These are phyloP conservation scores for Megalurothrips usitatus DNA, from an alignment of 2,888 invertebrate genomes.

Conservation along the genomic window DNA sequence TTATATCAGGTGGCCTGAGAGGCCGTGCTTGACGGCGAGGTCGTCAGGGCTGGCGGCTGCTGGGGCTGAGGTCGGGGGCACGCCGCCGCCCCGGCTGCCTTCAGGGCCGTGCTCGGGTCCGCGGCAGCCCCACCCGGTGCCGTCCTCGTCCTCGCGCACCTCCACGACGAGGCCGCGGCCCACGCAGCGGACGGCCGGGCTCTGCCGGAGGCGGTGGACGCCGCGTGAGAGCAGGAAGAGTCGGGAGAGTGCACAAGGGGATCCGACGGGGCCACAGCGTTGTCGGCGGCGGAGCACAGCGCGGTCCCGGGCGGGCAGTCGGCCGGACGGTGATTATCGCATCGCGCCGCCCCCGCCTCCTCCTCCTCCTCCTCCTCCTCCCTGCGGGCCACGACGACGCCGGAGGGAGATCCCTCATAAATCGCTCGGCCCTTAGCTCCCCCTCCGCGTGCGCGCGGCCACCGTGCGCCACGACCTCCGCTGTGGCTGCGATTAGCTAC, in stretches of 20 bases:
- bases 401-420: neutral
- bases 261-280: no score
- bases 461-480: neutral
- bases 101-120: no score
- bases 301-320: no score
- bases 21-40: neutral
- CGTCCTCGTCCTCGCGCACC: no score
- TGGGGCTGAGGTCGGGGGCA: neutral
- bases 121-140: no score
- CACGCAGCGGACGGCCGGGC: neutral
- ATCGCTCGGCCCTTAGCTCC: neutral
- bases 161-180: neutral
- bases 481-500: slow-evolving; percentile 2
- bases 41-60: no score
- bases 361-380: neutral
- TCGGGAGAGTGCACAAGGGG: no score
- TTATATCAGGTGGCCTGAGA: neutral
- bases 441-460: no score
- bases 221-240: no score
- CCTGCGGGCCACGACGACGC: neutral
- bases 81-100: neutral
- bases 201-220: no score
- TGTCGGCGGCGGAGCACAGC: neutral
- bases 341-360: neutral
- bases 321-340: no score